Conservation (phyloP, 2,888 invertebrate species). For the Lordiphosa andalusiaca region DNA sequence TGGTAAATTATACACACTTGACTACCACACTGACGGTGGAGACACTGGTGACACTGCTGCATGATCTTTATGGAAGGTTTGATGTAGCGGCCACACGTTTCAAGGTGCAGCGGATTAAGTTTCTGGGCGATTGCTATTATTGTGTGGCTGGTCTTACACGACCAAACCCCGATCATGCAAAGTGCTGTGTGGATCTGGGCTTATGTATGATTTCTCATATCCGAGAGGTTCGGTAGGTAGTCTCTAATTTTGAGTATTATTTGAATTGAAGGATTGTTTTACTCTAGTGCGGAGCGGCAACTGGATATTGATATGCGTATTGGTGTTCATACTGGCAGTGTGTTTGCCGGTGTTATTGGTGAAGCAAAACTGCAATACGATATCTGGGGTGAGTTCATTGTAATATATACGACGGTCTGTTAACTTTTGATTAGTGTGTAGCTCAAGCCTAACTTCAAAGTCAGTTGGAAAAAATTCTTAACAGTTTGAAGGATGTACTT, state of each 20-base stretch:
- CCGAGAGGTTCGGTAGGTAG: slow-evolving; percentile 82
- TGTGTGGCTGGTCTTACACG: slow-evolving; percentile 93
- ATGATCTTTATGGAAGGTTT: slow-evolving; percentile 94
- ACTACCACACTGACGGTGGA: slow-evolving; percentile 90
- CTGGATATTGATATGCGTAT: slow-evolving; percentile 97
- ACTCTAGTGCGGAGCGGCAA: slow-evolving; percentile 83
- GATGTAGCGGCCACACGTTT: slow-evolving; percentile 92
- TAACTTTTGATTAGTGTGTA: too few species aligned
- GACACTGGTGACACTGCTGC: slow-evolving; percentile 90
- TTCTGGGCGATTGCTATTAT: slow-evolving; percentile 96
- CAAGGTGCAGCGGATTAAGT: slow-evolving; percentile 91
- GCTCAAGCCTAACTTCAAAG: too few species aligned
- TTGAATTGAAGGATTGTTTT: too few species aligned
- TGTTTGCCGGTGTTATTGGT: slow-evolving; percentile 94
- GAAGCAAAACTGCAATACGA: slow-evolving; percentile 97
- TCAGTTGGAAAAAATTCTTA: too few species aligned
- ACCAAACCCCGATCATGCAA: slow-evolving; percentile 89
- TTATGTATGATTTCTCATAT: slow-evolving; percentile 94
- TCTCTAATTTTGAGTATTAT: too few species aligned
- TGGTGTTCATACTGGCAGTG: slow-evolving; percentile 95
- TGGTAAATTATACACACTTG: slow-evolving; percentile 90
- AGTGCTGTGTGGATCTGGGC: slow-evolving; percentile 92
- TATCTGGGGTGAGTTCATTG: slow-evolving; percentile 88
- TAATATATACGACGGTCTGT: too few species aligned
- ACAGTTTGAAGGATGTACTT: too few species aligned